Evolutionary conservation across 2,888 invertebrate species (phyloP).

Genomic region (Gastracanthus pulcherrimus): DNA sequence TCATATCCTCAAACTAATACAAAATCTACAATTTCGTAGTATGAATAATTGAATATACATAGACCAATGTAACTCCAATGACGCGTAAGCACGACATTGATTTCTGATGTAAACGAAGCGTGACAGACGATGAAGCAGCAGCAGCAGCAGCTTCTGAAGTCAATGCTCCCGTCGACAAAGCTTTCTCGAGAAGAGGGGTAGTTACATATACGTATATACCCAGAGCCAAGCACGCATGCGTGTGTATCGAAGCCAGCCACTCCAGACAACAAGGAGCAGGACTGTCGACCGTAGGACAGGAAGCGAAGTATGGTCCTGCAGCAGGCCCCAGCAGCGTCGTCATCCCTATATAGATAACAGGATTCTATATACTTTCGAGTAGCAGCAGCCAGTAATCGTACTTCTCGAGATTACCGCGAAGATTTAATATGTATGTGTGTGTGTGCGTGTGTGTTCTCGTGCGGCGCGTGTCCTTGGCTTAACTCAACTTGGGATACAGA

Average conservation of each 20-base stretch:
- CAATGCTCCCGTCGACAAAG: background rate
- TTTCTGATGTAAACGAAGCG: background rate
- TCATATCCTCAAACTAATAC: too few species aligned
- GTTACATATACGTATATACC: too few species aligned
- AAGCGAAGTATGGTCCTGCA: slow-evolving; percentile 28
- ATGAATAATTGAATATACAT: too few species aligned
- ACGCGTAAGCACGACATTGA: background rate
- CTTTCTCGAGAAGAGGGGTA: background rate
- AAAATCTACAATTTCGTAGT: too few species aligned
- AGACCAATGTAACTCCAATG: too few species aligned
- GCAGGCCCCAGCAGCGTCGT: too few species aligned
- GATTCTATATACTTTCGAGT: slow-evolving; percentile 11
- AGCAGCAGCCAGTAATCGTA: background rate
- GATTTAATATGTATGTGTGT: background rate
- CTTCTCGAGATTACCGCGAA: background rate
- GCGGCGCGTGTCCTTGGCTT: background rate
- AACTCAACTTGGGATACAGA: background rate
- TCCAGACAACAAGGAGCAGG: slow-evolving; percentile 41
- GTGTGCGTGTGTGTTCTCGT: background rate
- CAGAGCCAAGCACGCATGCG: background rate
- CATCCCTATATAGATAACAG: slow-evolving; percentile 26
- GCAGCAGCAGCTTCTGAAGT: background rate
- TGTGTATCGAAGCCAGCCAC: background rate
- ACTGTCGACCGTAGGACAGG: slow-evolving; percentile 29
- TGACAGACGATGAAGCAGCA: too few species aligned